Evolutionary conservation across 1,140 invertebrate species (phyloP).

Genomic region (Aphelenchoides avenae): DNA sequence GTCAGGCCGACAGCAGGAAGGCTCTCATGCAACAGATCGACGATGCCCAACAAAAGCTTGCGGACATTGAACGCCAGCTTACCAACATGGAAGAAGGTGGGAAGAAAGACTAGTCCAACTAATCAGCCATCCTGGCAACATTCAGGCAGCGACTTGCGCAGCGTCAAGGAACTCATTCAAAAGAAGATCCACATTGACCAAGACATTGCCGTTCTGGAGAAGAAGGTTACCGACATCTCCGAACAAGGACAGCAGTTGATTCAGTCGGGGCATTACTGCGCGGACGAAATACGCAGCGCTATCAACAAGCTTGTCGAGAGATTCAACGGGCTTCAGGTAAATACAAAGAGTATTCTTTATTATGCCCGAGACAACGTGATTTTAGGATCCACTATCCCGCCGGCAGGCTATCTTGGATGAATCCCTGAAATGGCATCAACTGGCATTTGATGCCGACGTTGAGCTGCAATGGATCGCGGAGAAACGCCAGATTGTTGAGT

Average conservation of each 20-base stretch:
- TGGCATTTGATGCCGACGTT: constrained; percentile 83
- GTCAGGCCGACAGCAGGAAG: constrained; percentile 74
- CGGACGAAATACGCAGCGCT: constrained; percentile 74
- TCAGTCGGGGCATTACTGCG: constrained; percentile 86
- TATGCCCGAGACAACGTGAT: too few species aligned
- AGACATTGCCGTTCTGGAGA: constrained; percentile 74
- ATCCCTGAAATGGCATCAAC: constrained; percentile 81
- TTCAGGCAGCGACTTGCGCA: constrained; percentile 74
- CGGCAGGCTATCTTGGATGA: constrained; percentile 78
- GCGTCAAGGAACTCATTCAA: constrained; percentile 79
- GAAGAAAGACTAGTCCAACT: too few species aligned
- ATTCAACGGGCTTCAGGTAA: constrained; percentile 34
- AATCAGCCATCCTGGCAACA: too few species aligned
- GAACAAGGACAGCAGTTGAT: constrained; percentile 80
- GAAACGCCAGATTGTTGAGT: constrained; percentile 74
- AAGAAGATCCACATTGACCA: constrained; percentile 78
- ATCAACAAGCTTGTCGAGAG: constrained; percentile 72
- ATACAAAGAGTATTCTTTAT: too few species aligned
- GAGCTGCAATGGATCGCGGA: constrained; percentile 93
- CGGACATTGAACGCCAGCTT: constrained; percentile 67
- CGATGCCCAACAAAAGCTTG: constrained; percentile 74
- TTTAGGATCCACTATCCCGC: constrained; percentile 61
- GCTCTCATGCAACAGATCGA: constrained; percentile 70
- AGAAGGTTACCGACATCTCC: constrained; percentile 72
- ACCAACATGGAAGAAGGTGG: constrained; percentile 70